Conservation (phyloP, 2,888 invertebrate genomes). For the Caenorhabditis sp. region DNA sequence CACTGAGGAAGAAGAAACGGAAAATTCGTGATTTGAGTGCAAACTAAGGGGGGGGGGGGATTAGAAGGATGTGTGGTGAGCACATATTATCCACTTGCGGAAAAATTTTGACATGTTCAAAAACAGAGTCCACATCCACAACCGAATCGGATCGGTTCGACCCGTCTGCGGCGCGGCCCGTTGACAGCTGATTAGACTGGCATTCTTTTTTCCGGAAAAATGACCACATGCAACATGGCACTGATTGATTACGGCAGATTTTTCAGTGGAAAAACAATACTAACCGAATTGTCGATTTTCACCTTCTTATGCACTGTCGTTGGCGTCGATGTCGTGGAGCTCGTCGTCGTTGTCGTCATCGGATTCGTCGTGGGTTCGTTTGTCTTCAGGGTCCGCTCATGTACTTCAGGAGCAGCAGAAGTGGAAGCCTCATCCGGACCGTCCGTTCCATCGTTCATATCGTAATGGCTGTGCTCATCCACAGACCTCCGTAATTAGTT, state of each 20-base stretch:
- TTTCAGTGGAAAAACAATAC: background rate
- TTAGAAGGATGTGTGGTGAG: background rate
- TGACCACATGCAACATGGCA: background rate
- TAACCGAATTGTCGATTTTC: slow-evolving; percentile 1
- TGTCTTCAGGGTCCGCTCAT: background rate
- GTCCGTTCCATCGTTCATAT: slow-evolving; percentile 12
- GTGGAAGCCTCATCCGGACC: slow-evolving; percentile 12
- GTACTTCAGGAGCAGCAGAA: background rate
- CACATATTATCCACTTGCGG: background rate
- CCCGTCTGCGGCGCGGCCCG: background rate
- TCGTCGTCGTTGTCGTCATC: background rate
- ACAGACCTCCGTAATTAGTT: background rate
- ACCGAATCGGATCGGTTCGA: slow-evolving; percentile 6
- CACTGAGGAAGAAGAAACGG: background rate
- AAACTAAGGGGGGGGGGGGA: slow-evolving; percentile 26
- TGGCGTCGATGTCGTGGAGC: background rate
- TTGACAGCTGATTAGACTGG: slow-evolving; percentile 21
- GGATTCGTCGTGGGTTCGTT: background rate
- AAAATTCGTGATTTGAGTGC: slow-evolving; percentile 41
- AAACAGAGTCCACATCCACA: slow-evolving; percentile 37
- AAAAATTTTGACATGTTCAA: slow-evolving; percentile 48
- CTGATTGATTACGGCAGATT: background rate
- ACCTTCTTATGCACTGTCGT: background rate
- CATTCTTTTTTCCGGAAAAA: background rate
- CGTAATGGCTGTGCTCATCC: background rate